Percentiles rank a stretch among this genome's conserved stretches.
Evolutionary conservation across 2,797 vertebrate species (phyloP).

Genomic region (Spatula clypeata): DNA sequence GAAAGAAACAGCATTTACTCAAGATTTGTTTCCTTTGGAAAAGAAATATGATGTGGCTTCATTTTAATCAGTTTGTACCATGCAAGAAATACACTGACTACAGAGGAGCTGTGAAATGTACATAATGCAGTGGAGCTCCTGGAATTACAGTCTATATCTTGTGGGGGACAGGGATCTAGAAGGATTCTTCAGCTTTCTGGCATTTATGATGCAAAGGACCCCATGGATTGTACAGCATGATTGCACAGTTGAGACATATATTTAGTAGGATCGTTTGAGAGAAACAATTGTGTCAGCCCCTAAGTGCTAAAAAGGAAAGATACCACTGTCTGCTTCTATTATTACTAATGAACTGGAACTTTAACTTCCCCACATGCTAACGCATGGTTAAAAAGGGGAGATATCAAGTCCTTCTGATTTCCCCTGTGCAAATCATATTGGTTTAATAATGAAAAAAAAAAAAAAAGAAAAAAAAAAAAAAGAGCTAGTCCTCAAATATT

Average conservation of each 20-base stretch:
- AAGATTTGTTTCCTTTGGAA: not conserved
- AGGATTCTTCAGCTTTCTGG: not conserved
- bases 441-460: not conserved
- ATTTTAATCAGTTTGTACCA: not conserved
- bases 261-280: not conserved
- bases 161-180: not conserved
- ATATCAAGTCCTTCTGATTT: not conserved
- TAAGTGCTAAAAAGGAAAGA: not conserved
- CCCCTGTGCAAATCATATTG: not conserved
- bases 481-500: not conserved
- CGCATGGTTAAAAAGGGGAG: not conserved
- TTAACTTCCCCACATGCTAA: not conserved
- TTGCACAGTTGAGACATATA: not conserved
- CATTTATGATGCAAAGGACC: not conserved
- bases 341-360: not conserved
- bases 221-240: not conserved
- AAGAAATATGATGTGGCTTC: constrained; percentile 17
- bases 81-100: not conserved
- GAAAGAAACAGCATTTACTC: not conserved
- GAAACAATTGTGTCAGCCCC: not conserved
- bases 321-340: not conserved
- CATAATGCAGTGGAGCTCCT: not conserved
- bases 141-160: not conserved
- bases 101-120: not conserved
- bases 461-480: not conserved